Conservation (phyloP, 2,113 vertebrate genomes). For the Lota lota region DNA sequence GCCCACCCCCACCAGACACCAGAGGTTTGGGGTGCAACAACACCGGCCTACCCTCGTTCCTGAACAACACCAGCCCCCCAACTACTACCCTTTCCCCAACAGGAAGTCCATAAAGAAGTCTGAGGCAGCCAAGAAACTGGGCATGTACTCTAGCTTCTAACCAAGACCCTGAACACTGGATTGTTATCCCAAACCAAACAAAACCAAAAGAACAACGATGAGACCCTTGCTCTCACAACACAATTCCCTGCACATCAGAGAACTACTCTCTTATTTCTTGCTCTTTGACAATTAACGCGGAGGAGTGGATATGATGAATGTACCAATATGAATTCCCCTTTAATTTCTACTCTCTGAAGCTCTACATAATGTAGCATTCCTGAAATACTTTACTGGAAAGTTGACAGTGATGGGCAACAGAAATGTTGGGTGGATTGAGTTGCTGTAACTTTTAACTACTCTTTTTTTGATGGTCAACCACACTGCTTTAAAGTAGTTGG, state of each 20-base stretch:
- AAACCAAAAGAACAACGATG: too few relatives aligned
- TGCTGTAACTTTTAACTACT: too few relatives aligned
- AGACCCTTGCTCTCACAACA: too few relatives aligned
- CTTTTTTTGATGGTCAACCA: too few relatives aligned
- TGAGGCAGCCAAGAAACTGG: constrained; percentile 76
- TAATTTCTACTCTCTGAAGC: neutral
- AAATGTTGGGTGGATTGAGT: too few relatives aligned
- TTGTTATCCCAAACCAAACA: neutral
- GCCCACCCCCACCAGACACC: constrained; percentile 46
- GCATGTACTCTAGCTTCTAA: constrained; percentile 55
- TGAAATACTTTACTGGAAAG: neutral
- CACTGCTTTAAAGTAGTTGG: too few relatives aligned
- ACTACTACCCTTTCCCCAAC: constrained; percentile 78
- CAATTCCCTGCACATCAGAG: neutral
- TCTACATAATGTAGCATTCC: neutral
- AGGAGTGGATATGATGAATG: neutral
- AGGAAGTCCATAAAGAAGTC: constrained; percentile 75
- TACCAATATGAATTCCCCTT: neutral
- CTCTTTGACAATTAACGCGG: neutral
- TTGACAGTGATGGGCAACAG: neutral
- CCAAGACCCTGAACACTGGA: neutral
- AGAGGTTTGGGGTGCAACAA: constrained; percentile 32
- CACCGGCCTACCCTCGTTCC: neutral
- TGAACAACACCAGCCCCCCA: constrained; percentile 27
- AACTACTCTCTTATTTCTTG: neutral